Conservation (phyloP, 2,797 vertebrate genomes). For the Semaprochilodus insignis region DNA sequence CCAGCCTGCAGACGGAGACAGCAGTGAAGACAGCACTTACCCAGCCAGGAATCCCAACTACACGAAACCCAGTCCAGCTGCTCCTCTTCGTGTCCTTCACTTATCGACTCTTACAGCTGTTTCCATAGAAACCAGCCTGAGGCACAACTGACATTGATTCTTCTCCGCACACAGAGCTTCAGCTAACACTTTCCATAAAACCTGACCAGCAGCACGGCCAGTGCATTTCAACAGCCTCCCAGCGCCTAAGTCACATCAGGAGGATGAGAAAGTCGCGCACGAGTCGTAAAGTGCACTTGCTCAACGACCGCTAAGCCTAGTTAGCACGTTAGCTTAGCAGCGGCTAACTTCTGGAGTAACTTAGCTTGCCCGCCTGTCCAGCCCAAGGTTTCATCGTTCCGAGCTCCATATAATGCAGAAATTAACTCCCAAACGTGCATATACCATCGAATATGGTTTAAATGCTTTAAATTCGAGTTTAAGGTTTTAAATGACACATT, state of each 20-base stretch:
- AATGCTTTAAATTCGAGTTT: background rate
- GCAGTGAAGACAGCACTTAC: background rate
- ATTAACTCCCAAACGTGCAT: no score
- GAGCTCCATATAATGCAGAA: background rate
- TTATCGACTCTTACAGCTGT: constrained; percentile 52
- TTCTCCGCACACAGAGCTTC: background rate
- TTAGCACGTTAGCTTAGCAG: background rate
- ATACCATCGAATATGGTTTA: background rate
- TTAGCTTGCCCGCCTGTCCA: background rate
- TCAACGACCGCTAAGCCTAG: background rate
- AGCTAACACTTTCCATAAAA: background rate
- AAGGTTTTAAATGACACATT: background rate
- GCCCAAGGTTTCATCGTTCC: background rate
- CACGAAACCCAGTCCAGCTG: background rate
- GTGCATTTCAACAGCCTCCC: background rate
- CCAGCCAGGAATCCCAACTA: background rate
- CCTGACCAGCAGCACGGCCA: background rate
- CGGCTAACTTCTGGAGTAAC: background rate
- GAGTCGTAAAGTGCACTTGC: background rate
- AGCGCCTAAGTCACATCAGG: background rate
- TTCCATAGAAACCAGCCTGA: constrained; percentile 65
- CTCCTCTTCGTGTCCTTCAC: constrained; percentile 65
- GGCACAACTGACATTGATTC: constrained; percentile 63
- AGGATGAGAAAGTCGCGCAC: background rate
- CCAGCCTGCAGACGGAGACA: background rate